These are phyloP conservation scores for Popillia japonica DNA, from an alignment of 1,140 invertebrate genomes.

Conservation along the genomic window DNA sequence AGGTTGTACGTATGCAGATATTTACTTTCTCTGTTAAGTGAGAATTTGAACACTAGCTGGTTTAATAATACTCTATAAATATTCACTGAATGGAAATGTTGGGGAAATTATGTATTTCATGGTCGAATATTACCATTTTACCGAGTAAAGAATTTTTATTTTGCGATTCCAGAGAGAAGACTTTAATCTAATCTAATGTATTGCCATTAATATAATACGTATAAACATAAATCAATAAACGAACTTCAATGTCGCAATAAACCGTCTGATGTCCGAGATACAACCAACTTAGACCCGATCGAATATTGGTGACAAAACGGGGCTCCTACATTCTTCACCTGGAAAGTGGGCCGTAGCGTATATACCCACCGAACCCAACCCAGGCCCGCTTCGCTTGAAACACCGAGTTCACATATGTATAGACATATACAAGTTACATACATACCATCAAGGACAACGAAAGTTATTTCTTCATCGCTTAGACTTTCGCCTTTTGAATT, in stretches of 20 bases:
- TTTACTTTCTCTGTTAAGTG: background rate
- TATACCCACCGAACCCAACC: constrained; percentile 14
- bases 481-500: constrained; percentile 52
- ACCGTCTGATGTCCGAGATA: constrained; percentile 31
- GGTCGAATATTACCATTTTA: too few species aligned
- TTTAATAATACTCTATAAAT: too few species aligned
- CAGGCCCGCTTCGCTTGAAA: background rate
- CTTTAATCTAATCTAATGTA: too few species aligned
- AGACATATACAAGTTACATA: constrained; percentile 44
- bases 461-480: constrained; percentile 53
- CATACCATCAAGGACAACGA: constrained; percentile 53
- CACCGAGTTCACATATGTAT: constrained; percentile 39
- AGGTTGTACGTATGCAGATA: background rate
- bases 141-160: too few species aligned
- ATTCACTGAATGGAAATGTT: too few species aligned
- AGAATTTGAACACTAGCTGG: background rate
- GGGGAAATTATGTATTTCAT: too few species aligned
- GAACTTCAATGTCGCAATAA: constrained; percentile 42
- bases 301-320: background rate
- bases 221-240: constrained; percentile 7
- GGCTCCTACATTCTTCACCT: constrained; percentile 47
- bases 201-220: too few species aligned
- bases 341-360: constrained; percentile 53
- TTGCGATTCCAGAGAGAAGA: too few species aligned
- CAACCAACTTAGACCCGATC: background rate